Evolutionary conservation across 2,888 invertebrate species (phyloP).

Genomic region (Eurytoma adleriae): DNA sequence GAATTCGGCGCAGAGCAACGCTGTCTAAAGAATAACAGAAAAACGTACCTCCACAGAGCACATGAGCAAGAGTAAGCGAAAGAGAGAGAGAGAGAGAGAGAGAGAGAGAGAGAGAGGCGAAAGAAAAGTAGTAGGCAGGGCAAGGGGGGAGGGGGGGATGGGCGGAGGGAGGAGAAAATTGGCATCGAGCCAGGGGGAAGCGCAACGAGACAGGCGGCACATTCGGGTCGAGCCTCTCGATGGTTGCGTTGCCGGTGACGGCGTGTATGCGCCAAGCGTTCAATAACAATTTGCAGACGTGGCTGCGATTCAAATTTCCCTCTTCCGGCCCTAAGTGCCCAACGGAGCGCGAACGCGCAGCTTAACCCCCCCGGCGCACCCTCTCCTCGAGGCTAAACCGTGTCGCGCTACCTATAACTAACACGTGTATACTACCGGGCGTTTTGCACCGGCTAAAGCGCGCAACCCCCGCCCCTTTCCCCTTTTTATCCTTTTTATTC

Average conservation of each 20-base stretch:
- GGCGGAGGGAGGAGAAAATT: slow-evolving; percentile 1
- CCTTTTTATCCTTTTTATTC: too few species aligned
- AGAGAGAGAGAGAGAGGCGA: background rate
- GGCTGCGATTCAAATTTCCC: slow-evolving; percentile 61
- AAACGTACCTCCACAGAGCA: background rate
- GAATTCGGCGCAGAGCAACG: background rate
- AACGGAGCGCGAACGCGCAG: background rate
- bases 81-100: background rate
- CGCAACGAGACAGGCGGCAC: background rate
- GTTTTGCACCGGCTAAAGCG: too few species aligned
- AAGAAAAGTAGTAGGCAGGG: too few species aligned
- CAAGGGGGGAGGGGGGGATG: background rate
- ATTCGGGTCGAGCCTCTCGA: slow-evolving; percentile 36
- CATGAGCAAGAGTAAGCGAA: background rate
- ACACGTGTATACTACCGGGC: too few species aligned
- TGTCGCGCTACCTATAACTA: too few species aligned
- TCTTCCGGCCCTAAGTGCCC: slow-evolving; percentile 21
- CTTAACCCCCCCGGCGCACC: background rate
- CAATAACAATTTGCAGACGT: slow-evolving; percentile 66
- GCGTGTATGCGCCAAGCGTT: slow-evolving; percentile 50
- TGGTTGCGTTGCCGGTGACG: background rate
- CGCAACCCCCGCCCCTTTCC: too few species aligned
- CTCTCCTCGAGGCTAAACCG: too few species aligned
- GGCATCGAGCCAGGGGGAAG: slow-evolving; percentile 8
- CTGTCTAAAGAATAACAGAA: background rate